Conservation (phyloP, 2,113 vertebrate genomes). For the Antechinus stuartii region DNA sequence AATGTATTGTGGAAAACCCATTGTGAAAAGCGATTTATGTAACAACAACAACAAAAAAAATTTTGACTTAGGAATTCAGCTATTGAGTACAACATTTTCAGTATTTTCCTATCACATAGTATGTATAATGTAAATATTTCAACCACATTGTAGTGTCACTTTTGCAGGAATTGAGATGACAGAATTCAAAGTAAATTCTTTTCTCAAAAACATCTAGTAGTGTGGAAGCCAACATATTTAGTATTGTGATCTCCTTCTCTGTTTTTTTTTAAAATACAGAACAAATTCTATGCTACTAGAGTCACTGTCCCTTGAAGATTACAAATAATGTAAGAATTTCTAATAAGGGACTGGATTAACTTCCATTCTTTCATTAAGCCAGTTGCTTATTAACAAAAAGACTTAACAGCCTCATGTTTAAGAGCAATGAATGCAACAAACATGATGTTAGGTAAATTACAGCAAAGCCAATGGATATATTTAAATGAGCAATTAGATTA, state of each 20-base stretch:
- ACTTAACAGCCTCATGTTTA: neutral
- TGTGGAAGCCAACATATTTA: neutral
- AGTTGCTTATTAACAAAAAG: neutral
- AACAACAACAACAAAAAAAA: neutral
- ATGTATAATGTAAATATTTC: neutral
- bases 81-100: neutral
- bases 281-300: neutral
- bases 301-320: neutral
- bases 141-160: neutral
- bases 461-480: neutral
- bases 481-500: slow-evolving; percentile 3
- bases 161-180: neutral
- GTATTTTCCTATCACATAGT: slow-evolving; percentile 26
- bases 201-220: neutral
- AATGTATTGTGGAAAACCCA: neutral
- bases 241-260: neutral
- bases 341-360: neutral
- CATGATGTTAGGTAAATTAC: neutral
- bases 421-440: neutral
- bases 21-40: neutral
- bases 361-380: slow-evolving; percentile 1
- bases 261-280: neutral
- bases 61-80: neutral
- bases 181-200: neutral
- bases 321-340: neutral